These are phyloP conservation scores for Oscarella lobularis DNA, from an alignment of 37 sponge, comb jelly and placozoan genomes.

Conservation along the genomic window DNA sequence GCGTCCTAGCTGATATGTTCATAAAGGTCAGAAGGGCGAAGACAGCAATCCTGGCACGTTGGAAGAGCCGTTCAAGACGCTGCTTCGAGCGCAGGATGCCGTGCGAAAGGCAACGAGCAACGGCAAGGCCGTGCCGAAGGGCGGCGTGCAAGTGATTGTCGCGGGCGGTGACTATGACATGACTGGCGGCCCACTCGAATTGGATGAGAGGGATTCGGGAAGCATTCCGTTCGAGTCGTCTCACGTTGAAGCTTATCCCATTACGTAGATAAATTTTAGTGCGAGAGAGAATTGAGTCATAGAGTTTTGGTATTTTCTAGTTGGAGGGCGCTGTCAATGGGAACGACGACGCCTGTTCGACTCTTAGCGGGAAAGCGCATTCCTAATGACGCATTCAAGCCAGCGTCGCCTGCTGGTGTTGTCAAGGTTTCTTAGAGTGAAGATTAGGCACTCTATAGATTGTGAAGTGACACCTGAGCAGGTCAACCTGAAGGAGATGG, in stretches of 20 bases:
- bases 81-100: slow-evolving; percentile 10
- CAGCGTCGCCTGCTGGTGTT: neutral
- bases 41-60: slow-evolving; percentile 18
- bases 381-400: neutral
- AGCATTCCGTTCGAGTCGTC: slow-evolving; percentile 9
- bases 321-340: no score
- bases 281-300: no score
- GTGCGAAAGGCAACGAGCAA: slow-evolving; percentile 10
- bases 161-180: slow-evolving; percentile 21
- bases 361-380: neutral
- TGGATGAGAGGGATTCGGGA: slow-evolving; percentile 21
- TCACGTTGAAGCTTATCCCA: neutral
- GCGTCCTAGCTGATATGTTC: no score
- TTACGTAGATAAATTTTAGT: no score
- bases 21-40: slow-evolving; percentile 14
- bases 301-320: no score
- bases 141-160: slow-evolving; percentile 17
- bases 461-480: neutral
- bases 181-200: slow-evolving; percentile 3
- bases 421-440: neutral
- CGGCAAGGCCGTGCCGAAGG: slow-evolving; percentile 6
- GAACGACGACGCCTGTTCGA: no score
- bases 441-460: neutral
- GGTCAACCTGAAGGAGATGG: slow-evolving; percentile 32
- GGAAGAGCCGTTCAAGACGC: slow-evolving; percentile 18